Conservation (phyloP, 2,113 vertebrate genomes). For the Loxodonta africana region DNA sequence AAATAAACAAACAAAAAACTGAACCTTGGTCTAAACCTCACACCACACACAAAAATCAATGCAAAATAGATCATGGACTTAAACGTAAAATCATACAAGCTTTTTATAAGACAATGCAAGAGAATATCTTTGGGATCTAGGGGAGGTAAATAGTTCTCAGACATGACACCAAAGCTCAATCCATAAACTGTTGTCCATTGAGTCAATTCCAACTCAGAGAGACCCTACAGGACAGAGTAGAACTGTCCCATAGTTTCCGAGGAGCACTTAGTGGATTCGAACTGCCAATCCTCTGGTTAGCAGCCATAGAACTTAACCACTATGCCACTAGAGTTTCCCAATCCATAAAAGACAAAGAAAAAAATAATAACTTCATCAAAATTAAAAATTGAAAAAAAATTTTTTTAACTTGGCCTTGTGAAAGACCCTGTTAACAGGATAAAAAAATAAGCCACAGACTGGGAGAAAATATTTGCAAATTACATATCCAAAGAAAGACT, state of each 20-base stretch:
- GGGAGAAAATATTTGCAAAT: slow-evolving; percentile 19
- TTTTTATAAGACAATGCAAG: not conserved
- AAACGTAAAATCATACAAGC: not conserved
- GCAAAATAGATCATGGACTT: slow-evolving; percentile 19
- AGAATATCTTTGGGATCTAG: not conserved
- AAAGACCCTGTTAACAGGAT: not conserved
- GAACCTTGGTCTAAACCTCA: not conserved
- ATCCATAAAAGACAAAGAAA: slow-evolving; percentile 22
- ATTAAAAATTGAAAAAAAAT: not conserved
- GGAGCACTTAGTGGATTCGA: too few species aligned
- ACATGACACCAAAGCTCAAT: slow-evolving; percentile 2
- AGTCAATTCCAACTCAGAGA: too few species aligned
- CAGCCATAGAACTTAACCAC: too few species aligned
- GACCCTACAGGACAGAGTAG: too few species aligned
- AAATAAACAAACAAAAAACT: not conserved
- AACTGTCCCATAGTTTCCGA: too few species aligned
- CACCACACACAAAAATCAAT: not conserved
- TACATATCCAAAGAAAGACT: not conserved
- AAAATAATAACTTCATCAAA: slow-evolving; percentile 10
- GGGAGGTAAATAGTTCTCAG: not conserved
- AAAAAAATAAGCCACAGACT: slow-evolving; percentile 5
- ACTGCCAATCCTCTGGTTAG: too few species aligned
- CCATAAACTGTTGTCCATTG: too few species aligned
- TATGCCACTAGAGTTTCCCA: too few species aligned
- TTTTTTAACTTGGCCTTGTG: not conserved